Conservation (phyloP, 2,797 vertebrate species). For the Eulemur albifrons region DNA sequence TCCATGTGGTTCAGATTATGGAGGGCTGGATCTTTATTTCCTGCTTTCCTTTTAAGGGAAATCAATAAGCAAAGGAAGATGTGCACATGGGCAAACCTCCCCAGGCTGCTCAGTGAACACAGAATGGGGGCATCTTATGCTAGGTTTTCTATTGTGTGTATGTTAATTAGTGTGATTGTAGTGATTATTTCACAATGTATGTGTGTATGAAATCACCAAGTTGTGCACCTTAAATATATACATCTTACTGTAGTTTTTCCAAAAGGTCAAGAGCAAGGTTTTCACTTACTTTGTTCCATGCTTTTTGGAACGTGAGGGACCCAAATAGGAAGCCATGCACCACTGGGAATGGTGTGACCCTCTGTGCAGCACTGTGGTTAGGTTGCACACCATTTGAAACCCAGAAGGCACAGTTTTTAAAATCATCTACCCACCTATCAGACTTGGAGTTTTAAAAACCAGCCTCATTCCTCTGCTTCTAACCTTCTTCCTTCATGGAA, state of each 20-base stretch:
- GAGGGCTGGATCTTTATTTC: slow-evolving; percentile 41
- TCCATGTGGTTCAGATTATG: slow-evolving; percentile 40
- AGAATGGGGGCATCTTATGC: background rate
- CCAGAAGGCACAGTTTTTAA: slow-evolving; percentile 6
- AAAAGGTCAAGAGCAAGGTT: background rate
- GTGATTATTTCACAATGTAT: background rate
- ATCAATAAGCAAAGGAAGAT: slow-evolving; percentile 64
- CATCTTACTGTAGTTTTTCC: background rate
- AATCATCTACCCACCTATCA: background rate
- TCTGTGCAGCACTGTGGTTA: background rate
- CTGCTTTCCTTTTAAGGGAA: slow-evolving; percentile 42
- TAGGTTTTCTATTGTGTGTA: background rate
- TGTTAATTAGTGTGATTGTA: background rate
- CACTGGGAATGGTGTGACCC: background rate
- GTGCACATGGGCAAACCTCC: background rate
- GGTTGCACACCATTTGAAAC: slow-evolving; percentile 8
- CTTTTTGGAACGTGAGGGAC: background rate
- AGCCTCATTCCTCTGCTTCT: background rate
- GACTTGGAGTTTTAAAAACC: slow-evolving; percentile 40
- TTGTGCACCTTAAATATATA: background rate
- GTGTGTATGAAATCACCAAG: background rate
- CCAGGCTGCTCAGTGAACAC: background rate
- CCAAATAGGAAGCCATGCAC: background rate
- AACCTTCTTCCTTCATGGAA: background rate
- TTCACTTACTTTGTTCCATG: background rate